Conservation (phyloP, 2,888 invertebrate species). For the Aleiodes alternator region DNA sequence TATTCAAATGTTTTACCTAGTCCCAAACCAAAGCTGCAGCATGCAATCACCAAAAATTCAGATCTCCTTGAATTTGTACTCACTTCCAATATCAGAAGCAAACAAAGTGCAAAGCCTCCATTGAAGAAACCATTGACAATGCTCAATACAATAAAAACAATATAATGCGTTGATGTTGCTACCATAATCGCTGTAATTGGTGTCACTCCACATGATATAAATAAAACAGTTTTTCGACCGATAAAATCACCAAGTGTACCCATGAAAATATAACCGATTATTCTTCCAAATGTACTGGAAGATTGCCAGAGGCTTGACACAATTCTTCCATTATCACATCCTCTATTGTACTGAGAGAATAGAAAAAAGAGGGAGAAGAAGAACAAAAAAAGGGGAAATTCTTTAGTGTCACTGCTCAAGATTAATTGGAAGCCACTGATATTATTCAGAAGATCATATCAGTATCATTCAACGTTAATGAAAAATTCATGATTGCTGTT, state of each 20-base stretch:
- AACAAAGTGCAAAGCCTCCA: slow-evolving; percentile 54
- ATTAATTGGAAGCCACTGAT: too few species aligned
- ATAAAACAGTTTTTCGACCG: slow-evolving; percentile 54
- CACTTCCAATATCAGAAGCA: slow-evolving; percentile 55
- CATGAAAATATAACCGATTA: slow-evolving; percentile 53
- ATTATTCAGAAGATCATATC: too few species aligned
- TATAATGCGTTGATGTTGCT: slow-evolving; percentile 46
- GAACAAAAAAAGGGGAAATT: too few species aligned
- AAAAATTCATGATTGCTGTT: too few species aligned
- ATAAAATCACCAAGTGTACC: slow-evolving; percentile 54
- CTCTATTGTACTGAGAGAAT: slow-evolving; percentile 51
- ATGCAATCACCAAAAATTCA: slow-evolving; percentile 51
- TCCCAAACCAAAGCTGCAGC: slow-evolving; percentile 54
- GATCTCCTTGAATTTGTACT: slow-evolving; percentile 55
- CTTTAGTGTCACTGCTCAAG: too few species aligned
- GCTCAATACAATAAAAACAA: slow-evolving; percentile 49
- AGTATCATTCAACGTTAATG: too few species aligned
- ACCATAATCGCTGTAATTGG: slow-evolving; percentile 54
- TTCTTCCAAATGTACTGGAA: slow-evolving; percentile 52
- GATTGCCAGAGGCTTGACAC: slow-evolving; percentile 53
- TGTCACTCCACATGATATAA: slow-evolving; percentile 54
- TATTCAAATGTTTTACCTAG: slow-evolving; percentile 47
- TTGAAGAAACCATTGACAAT: slow-evolving; percentile 55
- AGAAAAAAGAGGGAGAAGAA: neutral
- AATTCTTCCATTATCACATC: slow-evolving; percentile 50